These are phyloP conservation scores for Balanococcus diminutus DNA, from an alignment of 2,888 invertebrate species.

Conservation along the genomic window DNA sequence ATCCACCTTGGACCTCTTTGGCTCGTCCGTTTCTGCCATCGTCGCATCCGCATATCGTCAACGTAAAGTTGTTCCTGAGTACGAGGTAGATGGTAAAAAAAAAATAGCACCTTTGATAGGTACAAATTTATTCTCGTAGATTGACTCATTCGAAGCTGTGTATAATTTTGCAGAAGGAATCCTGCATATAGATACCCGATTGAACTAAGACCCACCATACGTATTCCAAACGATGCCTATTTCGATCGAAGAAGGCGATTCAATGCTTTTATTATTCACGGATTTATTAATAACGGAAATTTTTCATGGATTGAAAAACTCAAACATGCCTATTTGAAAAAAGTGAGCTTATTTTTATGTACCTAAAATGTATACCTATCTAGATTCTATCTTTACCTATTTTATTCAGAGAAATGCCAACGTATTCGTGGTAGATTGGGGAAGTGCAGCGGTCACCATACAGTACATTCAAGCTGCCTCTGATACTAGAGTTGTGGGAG, in stretches of 20 bases:
- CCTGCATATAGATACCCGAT: slow-evolving; percentile 54
- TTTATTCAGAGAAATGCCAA: slow-evolving; percentile 67
- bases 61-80: slow-evolving; percentile 60
- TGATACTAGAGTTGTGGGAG: slow-evolving; percentile 60
- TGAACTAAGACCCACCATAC: slow-evolving; percentile 57
- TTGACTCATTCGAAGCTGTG: too few species aligned
- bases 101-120: too few species aligned
- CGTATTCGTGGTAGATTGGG: slow-evolving; percentile 71
- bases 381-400: not conserved
- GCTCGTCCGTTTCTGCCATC: slow-evolving; percentile 61
- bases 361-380: not conserved
- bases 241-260: slow-evolving; percentile 61
- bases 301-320: slow-evolving; percentile 68
- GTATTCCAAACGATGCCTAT: slow-evolving; percentile 65
- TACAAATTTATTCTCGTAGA: too few species aligned
- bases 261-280: slow-evolving; percentile 70
- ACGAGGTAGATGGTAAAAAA: slow-evolving; percentile 59
- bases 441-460: slow-evolving; percentile 67
- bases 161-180: not conserved
- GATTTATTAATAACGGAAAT: slow-evolving; percentile 69
- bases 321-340: slow-evolving; percentile 66
- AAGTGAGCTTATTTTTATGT: slow-evolving; percentile 62
- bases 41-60: slow-evolving; percentile 60
- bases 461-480: slow-evolving; percentile 64
- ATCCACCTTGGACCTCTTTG: slow-evolving; percentile 61